Base-by-base conservation (phyloP, 2,797 vertebrate genomes). In the Graptemys geographica region DNA sequence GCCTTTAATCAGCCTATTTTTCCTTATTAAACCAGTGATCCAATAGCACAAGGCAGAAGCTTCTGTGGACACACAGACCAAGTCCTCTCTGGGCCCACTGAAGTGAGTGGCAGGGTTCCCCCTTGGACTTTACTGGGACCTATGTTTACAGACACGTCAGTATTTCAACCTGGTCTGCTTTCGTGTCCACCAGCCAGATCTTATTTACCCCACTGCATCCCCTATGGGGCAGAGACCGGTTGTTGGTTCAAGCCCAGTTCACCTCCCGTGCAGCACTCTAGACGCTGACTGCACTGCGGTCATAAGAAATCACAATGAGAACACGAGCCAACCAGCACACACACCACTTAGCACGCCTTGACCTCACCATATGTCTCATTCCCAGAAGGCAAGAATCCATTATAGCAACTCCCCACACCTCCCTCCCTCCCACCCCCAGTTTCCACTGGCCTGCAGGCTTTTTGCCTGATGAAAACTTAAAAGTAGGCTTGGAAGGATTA, bases 401-500 rank as follows among this genome's bases (percentile, higher is more conserved):
- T 81, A 51, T n/a, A 52, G 51, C 83, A 57, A 41, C 52, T 41
- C 31, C 41, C 59, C 37, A 31, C n/a, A 19, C 23, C 52, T 44
- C 49, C 28, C 51, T 37, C 49, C 53, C 47, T 6, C 44, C 55
- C 8, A 12, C 74, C 11, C 41, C 25, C 41, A 47, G 47, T 44
- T 16, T 78, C 37, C 81, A 28, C 5, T 18, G 57, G 81, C 88
- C 81, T 6, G 74, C 47, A 84, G 81, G 81, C 88, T 76, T 86
- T 86, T 72, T 79, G 59, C 78, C 79, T 85, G 84, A 81, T 82
- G 79, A 91, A 81, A 80, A 57, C 84, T 82, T 81, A 76, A 41
- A 69, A 37, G 52, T 81, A 74, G 72, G 84, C 84, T 85, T 53
- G 78, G 65, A 78, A 51, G 84, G 76, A 90, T 90, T 90, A 81